Evolutionary conservation across 1,140 invertebrate species (phyloP), one percentile per base, ranked within the genome.

Genomic region (Neodiprion fabricii): DNA sequence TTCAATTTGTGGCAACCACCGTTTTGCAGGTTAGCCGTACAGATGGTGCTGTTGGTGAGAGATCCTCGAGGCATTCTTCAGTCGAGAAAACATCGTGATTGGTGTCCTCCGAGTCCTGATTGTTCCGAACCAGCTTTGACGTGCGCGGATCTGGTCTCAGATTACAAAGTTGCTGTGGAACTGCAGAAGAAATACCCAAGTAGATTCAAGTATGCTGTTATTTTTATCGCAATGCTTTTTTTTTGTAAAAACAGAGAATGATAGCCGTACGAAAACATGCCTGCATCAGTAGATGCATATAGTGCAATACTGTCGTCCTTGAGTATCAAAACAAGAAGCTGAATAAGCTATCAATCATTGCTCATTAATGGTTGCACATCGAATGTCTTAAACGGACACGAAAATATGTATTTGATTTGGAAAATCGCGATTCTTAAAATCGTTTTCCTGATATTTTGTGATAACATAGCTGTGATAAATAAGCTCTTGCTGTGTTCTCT

Each of bases 21-120:
- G 1, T 40, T 75, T 87, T 86, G 67, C 73, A 95, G 94, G 76
- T 89, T 94, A 81, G 94, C 94, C 81, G 86, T 96, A 75, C 92
- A 93, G 84, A 90, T 97, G 72, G 86, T 97, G 72, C 87, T 96
- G 14, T 85, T 97, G 76, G 92, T 96, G 53, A 90, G 96, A 67
- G 96, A 97, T 89, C 96, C 96, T 10, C 89, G 96, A 66, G 96
- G 95, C n/a, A 95, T 94, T 67, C 89, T 97, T 83, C 95, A 96
- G 84, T 97, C 95, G 0, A 89, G 96, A 61, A 92, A 93, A 74
- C 95, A 96, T 85, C 90, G 95, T 4, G 91, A 92, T 70, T 97
- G 96, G 94, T 97, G 96, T 83, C 94, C 93, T 0, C 92, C 92
- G n/a, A 90, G 93, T 74, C 91, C 93, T 7, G 95, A 96, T 83